phyloP scores from a whole-genome alignment of 2,888 invertebrate genomes.

The Caradrina clavipalpis region DNA sequence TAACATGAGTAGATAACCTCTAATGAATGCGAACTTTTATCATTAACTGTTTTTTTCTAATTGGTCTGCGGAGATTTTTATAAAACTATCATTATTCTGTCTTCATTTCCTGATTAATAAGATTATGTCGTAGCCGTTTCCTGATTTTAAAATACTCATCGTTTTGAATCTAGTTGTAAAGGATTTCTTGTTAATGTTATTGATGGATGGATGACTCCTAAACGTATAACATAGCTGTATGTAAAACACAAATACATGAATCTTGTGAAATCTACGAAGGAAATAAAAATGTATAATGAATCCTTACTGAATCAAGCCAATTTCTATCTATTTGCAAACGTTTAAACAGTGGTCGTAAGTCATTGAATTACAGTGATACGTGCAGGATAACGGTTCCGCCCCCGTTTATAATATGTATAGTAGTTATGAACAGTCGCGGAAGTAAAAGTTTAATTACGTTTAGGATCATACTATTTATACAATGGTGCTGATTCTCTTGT shows the following conservation, averaged over 20 bases:
- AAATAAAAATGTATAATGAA: too few relatives aligned
- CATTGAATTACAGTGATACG: constrained; percentile 2
- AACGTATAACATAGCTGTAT: too few relatives aligned
- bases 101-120: constrained; percentile 7
- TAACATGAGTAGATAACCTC: constrained; percentile 13
- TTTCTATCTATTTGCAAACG: neutral
- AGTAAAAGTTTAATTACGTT: neutral
- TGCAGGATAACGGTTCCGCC: neutral
- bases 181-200: neutral
- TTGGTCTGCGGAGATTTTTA: constrained; percentile 6
- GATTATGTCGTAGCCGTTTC: constrained; percentile 12
- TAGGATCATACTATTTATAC: neutral
- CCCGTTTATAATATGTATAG: constrained; percentile 1
- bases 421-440: neutral
- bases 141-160: constrained; percentile 13
- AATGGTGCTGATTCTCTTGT: too few relatives aligned
- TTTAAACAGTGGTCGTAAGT: neutral
- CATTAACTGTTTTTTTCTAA: neutral
- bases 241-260: too few relatives aligned
- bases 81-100: neutral
- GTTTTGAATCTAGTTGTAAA: constrained; percentile 2
- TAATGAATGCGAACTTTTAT: constrained; percentile 5
- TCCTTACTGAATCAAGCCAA: too few relatives aligned
- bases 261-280: too few relatives aligned
- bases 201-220: too few relatives aligned